Percentiles rank a stretch among this genome's conserved stretches.
Conservation (phyloP, 2,888 invertebrate species). For the Drosophila rellima region DNA sequence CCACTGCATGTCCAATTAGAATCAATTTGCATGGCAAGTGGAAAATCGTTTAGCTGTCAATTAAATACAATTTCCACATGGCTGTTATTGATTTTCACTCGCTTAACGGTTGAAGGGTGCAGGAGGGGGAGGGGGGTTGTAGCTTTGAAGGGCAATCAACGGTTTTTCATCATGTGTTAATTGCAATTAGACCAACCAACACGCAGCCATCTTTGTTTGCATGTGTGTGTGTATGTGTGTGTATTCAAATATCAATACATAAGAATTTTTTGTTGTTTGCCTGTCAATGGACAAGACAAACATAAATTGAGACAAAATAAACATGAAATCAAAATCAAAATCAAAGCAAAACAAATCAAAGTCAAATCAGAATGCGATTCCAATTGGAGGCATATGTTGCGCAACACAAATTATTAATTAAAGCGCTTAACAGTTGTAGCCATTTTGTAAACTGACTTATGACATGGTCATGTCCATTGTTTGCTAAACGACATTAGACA, state of each 20-base stretch:
- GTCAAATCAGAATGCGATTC: conserved; percentile 24
- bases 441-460: conserved; percentile 71
- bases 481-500: conserved; percentile 78
- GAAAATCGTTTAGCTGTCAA: conserved; percentile 77
- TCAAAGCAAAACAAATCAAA: conserved; percentile 43
- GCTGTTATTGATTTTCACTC: conserved; percentile 69
- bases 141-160: conserved; percentile 45
- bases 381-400: conserved; percentile 37
- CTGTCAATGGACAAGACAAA: conserved; percentile 48
- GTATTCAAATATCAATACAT: conserved; percentile 10
- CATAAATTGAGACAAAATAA: conserved; percentile 55
- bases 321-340: conserved; percentile 48
- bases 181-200: conserved; percentile 71
- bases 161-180: conserved; percentile 74
- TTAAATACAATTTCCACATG: conserved; percentile 74
- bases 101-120: conserved; percentile 27
- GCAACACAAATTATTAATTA: conserved; percentile 73
- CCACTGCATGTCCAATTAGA: conserved; percentile 22
- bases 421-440: conserved; percentile 67
- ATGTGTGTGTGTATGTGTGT: conserved; percentile 2
- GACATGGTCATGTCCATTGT: conserved; percentile 74
- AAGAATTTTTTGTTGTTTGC: conserved; percentile 43
- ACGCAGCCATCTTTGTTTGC: conserved; percentile 52
- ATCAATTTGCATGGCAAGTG: conserved; percentile 65
- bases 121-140: not conserved